These are phyloP conservation scores for Boloria euphrosyne DNA, from an alignment of 2,888 invertebrate genomes.

Conservation along the genomic window DNA sequence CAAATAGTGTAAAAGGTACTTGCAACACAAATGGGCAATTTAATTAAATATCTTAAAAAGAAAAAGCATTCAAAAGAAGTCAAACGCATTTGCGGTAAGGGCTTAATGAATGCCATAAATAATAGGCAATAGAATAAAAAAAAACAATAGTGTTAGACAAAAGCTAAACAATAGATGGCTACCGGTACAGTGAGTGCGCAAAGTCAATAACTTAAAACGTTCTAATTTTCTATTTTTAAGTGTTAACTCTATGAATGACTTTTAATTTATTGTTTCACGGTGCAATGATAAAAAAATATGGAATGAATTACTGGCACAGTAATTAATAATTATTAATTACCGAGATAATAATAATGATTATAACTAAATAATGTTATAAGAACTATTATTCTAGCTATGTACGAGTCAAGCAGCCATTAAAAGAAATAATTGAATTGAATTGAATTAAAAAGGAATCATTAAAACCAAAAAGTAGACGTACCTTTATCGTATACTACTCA, in stretches of 20 bases:
- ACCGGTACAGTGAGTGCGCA: slow-evolving; percentile 37
- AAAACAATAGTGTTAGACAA: slow-evolving; percentile 32
- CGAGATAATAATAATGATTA: too few relatives aligned
- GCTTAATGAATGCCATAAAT: slow-evolving; percentile 5
- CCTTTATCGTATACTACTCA: too few relatives aligned
- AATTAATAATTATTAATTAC: not conserved
- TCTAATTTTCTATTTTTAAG: slow-evolving; percentile 10
- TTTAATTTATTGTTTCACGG: slow-evolving; percentile 17
- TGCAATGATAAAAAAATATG: slow-evolving; percentile 9
- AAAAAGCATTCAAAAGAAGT: not conserved
- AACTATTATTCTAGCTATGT: too few relatives aligned
- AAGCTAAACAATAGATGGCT: slow-evolving; percentile 36
- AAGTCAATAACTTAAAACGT: slow-evolving; percentile 7
- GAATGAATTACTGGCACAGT: slow-evolving; percentile 9
- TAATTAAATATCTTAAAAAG: not conserved
- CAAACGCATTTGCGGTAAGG: not conserved
- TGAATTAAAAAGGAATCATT: too few relatives aligned
- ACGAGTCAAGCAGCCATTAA: too few relatives aligned
- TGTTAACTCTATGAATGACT: slow-evolving; percentile 7
- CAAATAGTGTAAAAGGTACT: too few relatives aligned
- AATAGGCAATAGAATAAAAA: slow-evolving; percentile 11
- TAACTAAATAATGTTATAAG: too few relatives aligned
- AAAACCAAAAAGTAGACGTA: too few relatives aligned
- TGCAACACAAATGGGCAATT: too few relatives aligned
- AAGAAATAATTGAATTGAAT: too few relatives aligned